Evolutionary conservation across 2,797 vertebrate species (phyloP).

Genomic region (Sphenodon punctatus): DNA sequence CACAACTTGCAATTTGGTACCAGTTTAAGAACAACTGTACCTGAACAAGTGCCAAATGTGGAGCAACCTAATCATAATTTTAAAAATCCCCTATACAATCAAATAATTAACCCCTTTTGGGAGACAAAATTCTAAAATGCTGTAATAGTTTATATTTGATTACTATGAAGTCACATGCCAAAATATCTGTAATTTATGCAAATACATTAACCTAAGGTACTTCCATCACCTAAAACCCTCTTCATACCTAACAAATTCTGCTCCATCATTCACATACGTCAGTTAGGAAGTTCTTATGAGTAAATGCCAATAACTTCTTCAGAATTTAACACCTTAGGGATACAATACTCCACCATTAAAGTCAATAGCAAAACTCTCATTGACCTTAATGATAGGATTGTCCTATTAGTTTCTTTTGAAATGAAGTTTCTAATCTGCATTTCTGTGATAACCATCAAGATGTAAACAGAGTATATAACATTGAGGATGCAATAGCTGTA

Average conservation of each 20-base stretch:
- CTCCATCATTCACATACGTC: neutral
- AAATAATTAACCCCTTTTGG: neutral
- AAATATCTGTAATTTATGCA: neutral
- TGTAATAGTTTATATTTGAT: neutral
- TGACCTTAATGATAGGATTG: too few species aligned
- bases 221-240: neutral
- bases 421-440: too few species aligned
- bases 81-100: neutral
- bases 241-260: fast-evolving
- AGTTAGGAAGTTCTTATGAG: neutral
- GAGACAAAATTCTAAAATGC: too few species aligned
- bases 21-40: too few species aligned
- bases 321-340: too few species aligned
- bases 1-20: too few species aligned
- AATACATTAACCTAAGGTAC: neutral
- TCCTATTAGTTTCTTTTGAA: too few species aligned
- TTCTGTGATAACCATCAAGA: neutral
- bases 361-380: too few species aligned
- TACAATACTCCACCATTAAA: too few species aligned
- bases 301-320: neutral
- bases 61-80: too few species aligned
- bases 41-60: too few species aligned
- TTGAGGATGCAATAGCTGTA: neutral
- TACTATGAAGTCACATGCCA: neutral
- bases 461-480: neutral